Percentiles rank a stretch among this genome's conserved stretches.
Evolutionary conservation across 2,888 invertebrate species (phyloP).

Genomic region (Amorpha juglandis): DNA sequence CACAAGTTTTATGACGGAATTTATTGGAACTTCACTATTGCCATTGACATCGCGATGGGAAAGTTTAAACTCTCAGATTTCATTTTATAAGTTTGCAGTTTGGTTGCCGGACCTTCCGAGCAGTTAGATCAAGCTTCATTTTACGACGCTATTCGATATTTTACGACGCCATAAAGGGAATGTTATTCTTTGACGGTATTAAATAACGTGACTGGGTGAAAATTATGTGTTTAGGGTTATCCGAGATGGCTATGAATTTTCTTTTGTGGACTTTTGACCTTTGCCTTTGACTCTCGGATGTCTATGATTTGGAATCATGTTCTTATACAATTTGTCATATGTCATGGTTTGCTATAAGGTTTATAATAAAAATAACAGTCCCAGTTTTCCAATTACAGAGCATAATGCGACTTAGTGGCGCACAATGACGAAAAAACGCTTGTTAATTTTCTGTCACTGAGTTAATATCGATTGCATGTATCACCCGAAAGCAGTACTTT

Average conservation of each 20-base stretch:
- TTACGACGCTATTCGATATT: slow-evolving; percentile 10
- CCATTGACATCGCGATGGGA: slow-evolving; percentile 55
- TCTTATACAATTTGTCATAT: background rate
- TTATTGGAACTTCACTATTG: slow-evolving; percentile 46
- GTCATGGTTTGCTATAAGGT: background rate
- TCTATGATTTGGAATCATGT: background rate
- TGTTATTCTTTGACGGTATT: slow-evolving; percentile 9
- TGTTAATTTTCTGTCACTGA: too few relatives aligned
- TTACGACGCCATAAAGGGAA: slow-evolving; percentile 3
- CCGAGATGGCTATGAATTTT: background rate
- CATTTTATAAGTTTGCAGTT: slow-evolving; percentile 47
- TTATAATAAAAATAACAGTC: background rate
- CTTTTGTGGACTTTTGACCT: background rate
- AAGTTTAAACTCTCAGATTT: slow-evolving; percentile 53
- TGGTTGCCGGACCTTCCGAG: slow-evolving; percentile 1
- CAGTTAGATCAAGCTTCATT: background rate
- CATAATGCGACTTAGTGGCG: too few relatives aligned
- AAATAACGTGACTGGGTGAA: slow-evolving; percentile 4
- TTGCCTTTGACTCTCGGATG: background rate
- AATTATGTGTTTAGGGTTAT: background rate
- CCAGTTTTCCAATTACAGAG: too few relatives aligned
- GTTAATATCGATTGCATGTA: too few relatives aligned
- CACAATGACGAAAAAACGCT: too few relatives aligned
- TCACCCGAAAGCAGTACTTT: too few relatives aligned
- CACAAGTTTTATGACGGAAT: slow-evolving; percentile 60